Conservation (phyloP, 2,113 vertebrate genomes). For the Dromiciops gliroides region DNA sequence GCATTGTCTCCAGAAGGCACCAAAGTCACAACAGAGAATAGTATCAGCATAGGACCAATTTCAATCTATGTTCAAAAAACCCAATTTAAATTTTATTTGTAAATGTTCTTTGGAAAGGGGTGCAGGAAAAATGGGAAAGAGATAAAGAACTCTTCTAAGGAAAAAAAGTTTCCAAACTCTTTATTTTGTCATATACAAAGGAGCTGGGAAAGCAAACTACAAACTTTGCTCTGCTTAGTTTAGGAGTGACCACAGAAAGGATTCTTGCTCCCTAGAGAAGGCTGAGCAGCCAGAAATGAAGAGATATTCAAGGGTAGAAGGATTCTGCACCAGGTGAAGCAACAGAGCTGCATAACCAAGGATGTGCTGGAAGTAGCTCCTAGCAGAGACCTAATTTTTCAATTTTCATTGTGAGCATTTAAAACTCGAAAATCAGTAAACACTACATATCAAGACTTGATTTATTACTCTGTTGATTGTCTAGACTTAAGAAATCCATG, state of each 20-base stretch:
- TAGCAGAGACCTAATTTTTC: background rate
- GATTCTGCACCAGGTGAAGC: background rate
- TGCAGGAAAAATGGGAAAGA: background rate
- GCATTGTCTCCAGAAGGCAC: background rate
- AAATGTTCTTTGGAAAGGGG: background rate
- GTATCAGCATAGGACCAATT: background rate
- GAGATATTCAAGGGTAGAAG: background rate
- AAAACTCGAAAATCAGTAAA: background rate
- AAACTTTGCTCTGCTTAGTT: background rate
- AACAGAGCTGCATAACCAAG: background rate
- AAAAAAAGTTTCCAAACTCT: background rate
- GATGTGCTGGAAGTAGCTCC: background rate
- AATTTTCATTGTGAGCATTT: background rate
- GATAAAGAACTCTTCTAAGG: background rate
- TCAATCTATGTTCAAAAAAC: background rate
- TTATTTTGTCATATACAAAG: background rate
- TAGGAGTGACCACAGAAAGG: background rate
- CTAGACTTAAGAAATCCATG: background rate
- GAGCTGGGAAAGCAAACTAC: background rate
- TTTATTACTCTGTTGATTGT: background rate
- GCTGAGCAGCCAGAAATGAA: background rate
- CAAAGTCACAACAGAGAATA: background rate
- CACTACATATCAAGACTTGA: background rate
- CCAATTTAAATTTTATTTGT: background rate
- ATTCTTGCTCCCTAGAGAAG: background rate